Base-by-base conservation (phyloP, 2,113 vertebrate species). In the Desmodus rotundus region DNA sequence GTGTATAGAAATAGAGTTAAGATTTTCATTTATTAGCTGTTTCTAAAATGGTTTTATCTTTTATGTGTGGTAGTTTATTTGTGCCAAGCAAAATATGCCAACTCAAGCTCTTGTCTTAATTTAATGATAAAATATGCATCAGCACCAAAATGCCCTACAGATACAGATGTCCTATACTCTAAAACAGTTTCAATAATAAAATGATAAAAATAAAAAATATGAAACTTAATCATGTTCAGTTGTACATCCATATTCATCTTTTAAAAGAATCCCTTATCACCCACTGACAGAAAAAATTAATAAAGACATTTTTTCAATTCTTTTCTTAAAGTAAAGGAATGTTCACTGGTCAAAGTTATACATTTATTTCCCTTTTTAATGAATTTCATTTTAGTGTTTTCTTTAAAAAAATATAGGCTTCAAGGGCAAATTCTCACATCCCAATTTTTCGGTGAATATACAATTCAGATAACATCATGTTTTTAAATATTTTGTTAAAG, bases 151-250 rank as follows among this genome's bases (percentile, higher is more conserved):
- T 56, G 24, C 54, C 56, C 67, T 92, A 20, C 38, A 82, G 76
- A 74, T 67, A 87, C 15, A 56, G 36, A 36, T 47, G 33, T 5
- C 56, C 24, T 50, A 19, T 63, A 41, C 2, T 63, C 65, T 82
- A 26, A 82, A 74, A 87, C 5, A 47, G 19, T 47, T 92, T 92
- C 47, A 80, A 52, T 65, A 92, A 82, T 82, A 31, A 88, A 73
- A 82, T 63, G 56, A 65, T 95, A 87, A 95, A 95, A 87, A 87
- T 41, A 76, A 81, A 43, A 80, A 91, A 56, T 20, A 15, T 3
- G 24, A 82, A 76, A 82, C 74, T 38, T 68, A 92, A 92, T 74
- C 67, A 56, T 68, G 33, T 87, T 20, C 67, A 56, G 12, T 31
- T 81, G 67, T 73, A 15, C 28, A 14, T 74, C 67, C 17, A 68